These are phyloP conservation scores for Microtus ochrogaster DNA, from an alignment of 2,113 vertebrate genomes.

Conservation along the genomic window DNA sequence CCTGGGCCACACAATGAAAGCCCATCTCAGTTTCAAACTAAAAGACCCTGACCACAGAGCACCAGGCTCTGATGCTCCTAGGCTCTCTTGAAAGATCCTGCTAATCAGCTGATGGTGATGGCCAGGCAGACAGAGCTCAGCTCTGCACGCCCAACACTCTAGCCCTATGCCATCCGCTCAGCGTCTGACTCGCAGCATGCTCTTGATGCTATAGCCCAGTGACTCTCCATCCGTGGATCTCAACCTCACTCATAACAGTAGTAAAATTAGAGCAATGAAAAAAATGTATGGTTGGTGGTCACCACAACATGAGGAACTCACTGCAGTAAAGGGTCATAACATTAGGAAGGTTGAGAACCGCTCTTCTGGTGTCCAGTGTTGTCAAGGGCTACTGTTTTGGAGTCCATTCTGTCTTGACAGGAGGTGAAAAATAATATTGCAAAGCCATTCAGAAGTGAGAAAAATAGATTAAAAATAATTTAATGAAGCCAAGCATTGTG, in stretches of 20 bases:
- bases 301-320: neutral
- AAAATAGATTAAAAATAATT: constrained; percentile 48
- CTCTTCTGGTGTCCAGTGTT: neutral
- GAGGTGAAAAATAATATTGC: neutral
- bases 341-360: neutral
- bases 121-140: neutral
- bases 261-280: neutral
- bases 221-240: neutral
- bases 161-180: neutral
- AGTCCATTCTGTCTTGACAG: neutral
- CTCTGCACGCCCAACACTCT: neutral
- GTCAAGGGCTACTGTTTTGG: neutral
- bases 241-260: neutral
- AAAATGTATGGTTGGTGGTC: neutral
- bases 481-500: neutral
- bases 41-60: neutral
- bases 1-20: neutral
- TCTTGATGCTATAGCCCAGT: neutral
- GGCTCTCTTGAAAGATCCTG: neutral
- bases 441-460: constrained; percentile 8
- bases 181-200: neutral
- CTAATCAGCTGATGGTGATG: neutral
- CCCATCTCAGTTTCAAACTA: neutral
- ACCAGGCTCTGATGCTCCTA: neutral
- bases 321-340: neutral